A percentile compares a stretch with the other conserved stretches of the same genome.
These are phyloP conservation scores for Pantelozetes paolii DNA, from an alignment of 2,888 invertebrate genomes.

Conservation along the genomic window DNA sequence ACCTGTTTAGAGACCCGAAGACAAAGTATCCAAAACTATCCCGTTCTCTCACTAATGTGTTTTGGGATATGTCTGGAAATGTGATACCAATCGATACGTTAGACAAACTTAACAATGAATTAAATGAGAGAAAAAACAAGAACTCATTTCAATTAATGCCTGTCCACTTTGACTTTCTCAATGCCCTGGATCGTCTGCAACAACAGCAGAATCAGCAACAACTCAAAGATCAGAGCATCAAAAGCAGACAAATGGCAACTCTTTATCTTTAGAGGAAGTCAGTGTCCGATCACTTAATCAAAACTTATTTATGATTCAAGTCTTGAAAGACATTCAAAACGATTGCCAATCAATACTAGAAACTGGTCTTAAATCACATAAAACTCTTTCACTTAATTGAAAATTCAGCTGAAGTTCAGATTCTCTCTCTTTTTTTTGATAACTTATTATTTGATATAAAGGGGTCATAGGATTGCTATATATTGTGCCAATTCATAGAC, in stretches of 20 bases:
- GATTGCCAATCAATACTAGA: not conserved
- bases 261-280: slow-evolving; percentile 9
- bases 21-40: slow-evolving; percentile 65
- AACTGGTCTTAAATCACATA: not conserved
- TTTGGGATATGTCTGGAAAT: slow-evolving; percentile 52
- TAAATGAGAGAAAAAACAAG: slow-evolving; percentile 40
- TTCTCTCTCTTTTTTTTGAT: not conserved
- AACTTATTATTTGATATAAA: slow-evolving; percentile 10
- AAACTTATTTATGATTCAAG: not conserved
- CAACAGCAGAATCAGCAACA: not conserved
- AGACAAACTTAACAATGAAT: slow-evolving; percentile 42
- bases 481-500: slow-evolving; percentile 20
- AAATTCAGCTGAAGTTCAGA: not conserved
- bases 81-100: slow-evolving; percentile 6
- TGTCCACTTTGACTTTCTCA: slow-evolving; percentile 27
- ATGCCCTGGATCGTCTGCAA: slow-evolving; percentile 8
- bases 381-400: not conserved
- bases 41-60: slow-evolving; percentile 77
- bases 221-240: slow-evolving; percentile 15
- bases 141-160: not conserved
- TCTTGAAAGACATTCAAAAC: not conserved
- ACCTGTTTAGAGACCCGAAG: slow-evolving; percentile 45
- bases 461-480: slow-evolving; percentile 16
- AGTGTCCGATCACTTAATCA: not conserved
- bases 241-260: slow-evolving; percentile 23